A percentile compares a stretch with the other conserved stretches of the same genome.
Conservation (phyloP, 2,797 vertebrate genomes). For the Protosalanx chinensis region DNA sequence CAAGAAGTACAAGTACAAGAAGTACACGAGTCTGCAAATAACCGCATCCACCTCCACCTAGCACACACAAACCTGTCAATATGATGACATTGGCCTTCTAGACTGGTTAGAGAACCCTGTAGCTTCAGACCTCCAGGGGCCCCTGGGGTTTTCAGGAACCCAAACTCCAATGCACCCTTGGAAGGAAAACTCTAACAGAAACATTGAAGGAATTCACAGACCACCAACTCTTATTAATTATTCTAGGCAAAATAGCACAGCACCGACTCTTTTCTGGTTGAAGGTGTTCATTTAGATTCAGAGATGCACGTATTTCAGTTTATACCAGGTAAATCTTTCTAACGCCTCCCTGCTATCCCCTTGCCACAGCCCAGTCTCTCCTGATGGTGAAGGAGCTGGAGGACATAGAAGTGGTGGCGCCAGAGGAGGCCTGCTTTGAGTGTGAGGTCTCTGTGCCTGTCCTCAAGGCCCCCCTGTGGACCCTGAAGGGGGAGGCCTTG, state of each 20-base stretch:
- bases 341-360: not conserved
- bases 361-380: conserved; percentile 64
- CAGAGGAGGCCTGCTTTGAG: conserved; percentile 70
- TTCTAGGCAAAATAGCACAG: too few species aligned
- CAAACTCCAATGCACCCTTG: too few species aligned
- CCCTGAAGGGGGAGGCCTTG: conserved; percentile 70
- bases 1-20: too few species aligned
- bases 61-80: not conserved
- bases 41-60: conserved; percentile 19
- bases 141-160: too few species aligned
- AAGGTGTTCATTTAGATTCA: too few species aligned
- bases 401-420: conserved; percentile 68
- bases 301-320: too few species aligned
- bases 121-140: not conserved
- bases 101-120: not conserved
- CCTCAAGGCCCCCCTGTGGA: conserved; percentile 67
- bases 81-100: not conserved
- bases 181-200: too few species aligned
- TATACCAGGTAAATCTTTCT: not conserved
- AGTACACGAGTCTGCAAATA: not conserved
- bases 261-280: too few species aligned
- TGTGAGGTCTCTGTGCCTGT: conserved; percentile 73
- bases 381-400: conserved; percentile 66
- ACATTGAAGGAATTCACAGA: too few species aligned
- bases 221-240: too few species aligned